Percentiles rank a stretch among this genome's conserved stretches.
Conservation (phyloP, 2,113 vertebrate species). For the Scolopax mira region DNA sequence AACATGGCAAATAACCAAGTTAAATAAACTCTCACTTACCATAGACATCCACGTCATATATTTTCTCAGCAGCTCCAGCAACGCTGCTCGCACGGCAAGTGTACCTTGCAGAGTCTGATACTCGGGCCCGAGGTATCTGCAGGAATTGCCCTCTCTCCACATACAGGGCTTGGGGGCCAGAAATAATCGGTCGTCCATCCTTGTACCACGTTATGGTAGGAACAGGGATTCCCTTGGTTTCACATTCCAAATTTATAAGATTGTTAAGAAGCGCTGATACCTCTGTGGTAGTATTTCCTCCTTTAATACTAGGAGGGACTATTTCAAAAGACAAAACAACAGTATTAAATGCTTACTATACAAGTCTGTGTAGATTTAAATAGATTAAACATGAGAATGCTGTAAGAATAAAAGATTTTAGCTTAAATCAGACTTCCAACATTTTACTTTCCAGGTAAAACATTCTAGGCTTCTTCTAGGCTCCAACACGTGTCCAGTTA, state of each 20-base stretch:
- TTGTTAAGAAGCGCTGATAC: constrained; percentile 80
- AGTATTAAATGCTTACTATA: not conserved
- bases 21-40: constrained; percentile 67
- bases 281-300: constrained; percentile 85
- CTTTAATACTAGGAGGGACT: constrained; percentile 94
- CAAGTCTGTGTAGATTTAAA: not conserved
- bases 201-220: constrained; percentile 91
- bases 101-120: constrained; percentile 84
- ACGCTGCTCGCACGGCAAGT: constrained; percentile 81
- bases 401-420: not conserved
- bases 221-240: constrained; percentile 85
- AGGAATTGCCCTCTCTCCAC: constrained; percentile 87
- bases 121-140: constrained; percentile 83
- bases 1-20: not conserved
- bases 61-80: constrained; percentile 85
- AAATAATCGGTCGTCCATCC: constrained; percentile 76
- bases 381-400: not conserved
- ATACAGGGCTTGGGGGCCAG: constrained; percentile 81
- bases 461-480: not conserved
- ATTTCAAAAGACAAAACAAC: constrained; percentile 6
- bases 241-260: constrained; percentile 86
- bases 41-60: constrained; percentile 84
- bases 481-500: not conserved
- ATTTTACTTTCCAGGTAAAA: not conserved
- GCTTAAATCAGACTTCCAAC: not conserved